Base-by-base conservation (phyloP, 2,797 vertebrate genomes). In the Poecilia wingei region DNA sequence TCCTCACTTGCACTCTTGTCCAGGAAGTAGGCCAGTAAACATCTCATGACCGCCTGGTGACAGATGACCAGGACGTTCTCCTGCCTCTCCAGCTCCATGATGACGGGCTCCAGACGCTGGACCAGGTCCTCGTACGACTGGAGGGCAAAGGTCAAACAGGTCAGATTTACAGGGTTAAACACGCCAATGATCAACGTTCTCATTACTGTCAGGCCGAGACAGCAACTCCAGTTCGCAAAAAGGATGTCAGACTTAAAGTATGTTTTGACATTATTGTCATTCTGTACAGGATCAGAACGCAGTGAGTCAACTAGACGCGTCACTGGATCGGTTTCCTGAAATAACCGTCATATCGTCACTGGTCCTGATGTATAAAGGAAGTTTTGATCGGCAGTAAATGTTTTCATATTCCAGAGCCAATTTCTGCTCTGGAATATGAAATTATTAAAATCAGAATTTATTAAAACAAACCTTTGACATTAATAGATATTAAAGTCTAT, bases 71-170 rank as follows among this genome's bases (percentile, higher is more conserved):
- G 47, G 0, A 99, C 96, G 6, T 99, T 98, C 94, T 98, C 97
- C 92, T 99, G 97, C 47, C 97, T 81, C 90, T 98, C 98, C 94
- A 99, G 92, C 93, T 98, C 98, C 97, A 99, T 99, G 93, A 98
- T 98, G 81, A 98, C 97, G 0, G 97, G 98, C 89, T 98, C 97
- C 92, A 99, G 85, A 5, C 97, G 95, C 89, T 98, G 97, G 75
- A 98, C 98, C 77, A 99, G 92, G 92, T 98, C 97, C 88, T 98
- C 97, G 9, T 98, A 99, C 0, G 97, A 98, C 97, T 98, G 89
- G 10, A 20, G 33, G 64, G 55, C n/a, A 31, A 59, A 59, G 53
- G 59, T 64, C 31, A 22, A 41, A 66, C 64, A 46, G 73, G 8
- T n/a, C 25, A 2, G 20, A 43, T 18, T 31, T 31, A 31, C n/a